These are phyloP conservation scores for Nerophis ophidion DNA, from an alignment of 2,113 vertebrate genomes.

Conservation along the genomic window DNA sequence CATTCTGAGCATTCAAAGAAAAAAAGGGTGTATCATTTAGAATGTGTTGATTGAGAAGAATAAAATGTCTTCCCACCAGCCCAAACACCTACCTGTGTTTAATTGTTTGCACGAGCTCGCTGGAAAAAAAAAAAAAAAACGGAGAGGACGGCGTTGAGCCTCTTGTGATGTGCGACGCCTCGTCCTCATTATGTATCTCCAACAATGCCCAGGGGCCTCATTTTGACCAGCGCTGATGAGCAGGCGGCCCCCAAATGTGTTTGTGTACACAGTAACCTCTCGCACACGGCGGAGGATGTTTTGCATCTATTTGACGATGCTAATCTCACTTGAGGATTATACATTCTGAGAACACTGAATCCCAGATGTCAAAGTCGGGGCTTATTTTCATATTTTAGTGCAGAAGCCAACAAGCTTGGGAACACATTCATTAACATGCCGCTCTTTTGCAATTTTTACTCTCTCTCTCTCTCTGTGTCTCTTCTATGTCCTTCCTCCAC, in stretches of 20 bases:
- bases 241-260: constrained; percentile 25
- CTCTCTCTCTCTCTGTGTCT: constrained; percentile 4
- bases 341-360: constrained; percentile 44
- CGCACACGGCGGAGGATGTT: constrained; percentile 21
- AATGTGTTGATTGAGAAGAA: background rate
- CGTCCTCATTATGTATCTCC: constrained; percentile 54
- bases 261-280: constrained; percentile 4
- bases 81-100: background rate
- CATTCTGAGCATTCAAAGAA: background rate
- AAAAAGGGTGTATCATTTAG: background rate
- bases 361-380: constrained; percentile 51
- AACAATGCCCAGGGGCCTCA: constrained; percentile 61
- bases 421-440: constrained; percentile 50
- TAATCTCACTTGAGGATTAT: constrained; percentile 56
- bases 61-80: background rate
- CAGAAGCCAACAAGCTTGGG: constrained; percentile 34
- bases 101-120: constrained; percentile 22
- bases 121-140: constrained; percentile 23
- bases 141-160: constrained; percentile 33
- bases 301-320: constrained; percentile 50
- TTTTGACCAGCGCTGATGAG: constrained; percentile 53
- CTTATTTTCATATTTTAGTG: constrained; percentile 47
- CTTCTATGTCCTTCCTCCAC: constrained; percentile 3
- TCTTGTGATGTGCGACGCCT: constrained; percentile 29
- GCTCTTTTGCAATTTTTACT: constrained; percentile 22